Evolutionary conservation across 2,113 vertebrate species (phyloP), one percentile per base, ranked within the genome.

Genomic region (Formicarius rufipectus): DNA sequence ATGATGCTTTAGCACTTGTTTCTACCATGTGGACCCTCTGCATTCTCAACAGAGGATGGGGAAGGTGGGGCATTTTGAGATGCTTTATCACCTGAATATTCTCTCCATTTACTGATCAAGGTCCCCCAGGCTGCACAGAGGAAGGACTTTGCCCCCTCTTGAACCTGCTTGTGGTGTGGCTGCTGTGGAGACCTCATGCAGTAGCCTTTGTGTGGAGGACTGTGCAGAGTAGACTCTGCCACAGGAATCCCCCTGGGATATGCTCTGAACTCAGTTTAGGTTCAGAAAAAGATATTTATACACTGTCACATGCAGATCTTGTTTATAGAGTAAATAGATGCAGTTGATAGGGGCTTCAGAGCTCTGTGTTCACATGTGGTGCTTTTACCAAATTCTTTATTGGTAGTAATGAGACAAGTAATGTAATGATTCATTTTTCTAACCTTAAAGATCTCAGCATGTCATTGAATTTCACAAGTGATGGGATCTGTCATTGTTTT

Each of bases 101-200:
- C 3, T 53, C 49, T 90, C 25, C 3, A 0, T 35, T 72, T 22
- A 9, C 44, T 74, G 63, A 42, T 10, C 49, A 35, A 44, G 21
- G 39, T 74, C 44, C 40, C 37, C 19, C 6, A 25, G 23, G n/a
- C 55, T 3, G 88, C 30, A 5, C 53, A n/a, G 62, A n/a, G 1
- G 0, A 0, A 37, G 68, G 31, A 22, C 37, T 76, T 0, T 0
- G 28, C 28, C 10, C 6, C 8, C 30, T 82, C 31, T n/a, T 66
- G 17, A 56, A 74, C 37, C 22, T 23, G 33, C 28, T 42, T 52
- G 47, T 66, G 37, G 10, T 40, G 4, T 30, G 53, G 63, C 53
- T 69, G 64, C 52, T 84, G n/a, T 42, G 52, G 37, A 77, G 31
- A 37, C 40, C 45, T 73, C 40, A 7, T 28, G 25, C 24, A 8